Conservation (phyloP, 1,140 invertebrate genomes). For the Lucilia cuprina region DNA sequence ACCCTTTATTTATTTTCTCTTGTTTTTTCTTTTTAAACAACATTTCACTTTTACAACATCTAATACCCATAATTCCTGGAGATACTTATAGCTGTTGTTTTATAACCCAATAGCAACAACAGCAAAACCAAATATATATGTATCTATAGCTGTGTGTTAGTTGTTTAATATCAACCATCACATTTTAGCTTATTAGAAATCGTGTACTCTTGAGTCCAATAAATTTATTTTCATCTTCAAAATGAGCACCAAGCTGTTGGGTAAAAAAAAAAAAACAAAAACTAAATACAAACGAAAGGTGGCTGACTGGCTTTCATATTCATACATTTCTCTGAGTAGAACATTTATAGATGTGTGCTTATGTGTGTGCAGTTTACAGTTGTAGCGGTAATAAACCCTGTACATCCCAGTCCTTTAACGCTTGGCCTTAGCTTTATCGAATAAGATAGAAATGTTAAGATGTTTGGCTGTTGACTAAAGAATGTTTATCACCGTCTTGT, state of each 20-base stretch:
- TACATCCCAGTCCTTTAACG: background rate
- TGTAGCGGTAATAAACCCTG: too few species aligned
- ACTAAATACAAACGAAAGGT: too few species aligned
- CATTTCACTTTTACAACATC: constrained; percentile 26
- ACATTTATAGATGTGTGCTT: background rate
- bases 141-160: too few species aligned
- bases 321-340: too few species aligned
- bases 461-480: background rate
- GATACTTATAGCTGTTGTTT: background rate
- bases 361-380: background rate
- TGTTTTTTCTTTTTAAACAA: background rate
- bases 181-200: constrained; percentile 40
- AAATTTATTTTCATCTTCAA: constrained; percentile 46
- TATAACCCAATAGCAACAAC: background rate
- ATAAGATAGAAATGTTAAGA: background rate
- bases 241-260: background rate
- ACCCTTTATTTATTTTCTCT: background rate
- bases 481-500: constrained; percentile 36
- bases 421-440: background rate
- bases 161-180: background rate
- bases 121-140: too few species aligned
- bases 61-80: constrained; percentile 20
- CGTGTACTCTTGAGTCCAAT: constrained; percentile 51
- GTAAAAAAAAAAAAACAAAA: too few species aligned
- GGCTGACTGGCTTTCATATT: too few species aligned